These are phyloP conservation scores for Crenichthys baileyi DNA, from an alignment of 2,797 vertebrate genomes.

Conservation along the genomic window DNA sequence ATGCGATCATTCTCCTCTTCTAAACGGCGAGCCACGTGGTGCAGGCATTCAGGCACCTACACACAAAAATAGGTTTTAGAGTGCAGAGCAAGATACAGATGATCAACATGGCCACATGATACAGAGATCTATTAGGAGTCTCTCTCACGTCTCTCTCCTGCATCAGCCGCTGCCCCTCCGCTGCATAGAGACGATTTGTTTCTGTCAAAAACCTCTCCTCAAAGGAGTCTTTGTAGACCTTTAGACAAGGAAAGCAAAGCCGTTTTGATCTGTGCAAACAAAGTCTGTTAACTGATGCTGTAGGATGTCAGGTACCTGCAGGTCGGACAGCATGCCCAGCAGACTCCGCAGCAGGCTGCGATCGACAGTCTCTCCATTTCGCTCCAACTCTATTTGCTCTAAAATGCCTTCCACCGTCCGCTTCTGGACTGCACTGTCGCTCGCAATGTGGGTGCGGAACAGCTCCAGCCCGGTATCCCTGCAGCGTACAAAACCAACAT, in stretches of 20 bases:
- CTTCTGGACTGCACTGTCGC: conserved; percentile 94
- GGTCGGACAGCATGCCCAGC: conserved; percentile 97
- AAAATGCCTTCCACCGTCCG: conserved; percentile 97
- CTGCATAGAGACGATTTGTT: conserved; percentile 94
- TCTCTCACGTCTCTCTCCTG: conserved; percentile 95
- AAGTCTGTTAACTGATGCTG: too few relatives aligned
- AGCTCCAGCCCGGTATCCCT: conserved; percentile 99
- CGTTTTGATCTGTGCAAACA: conserved; percentile 4
- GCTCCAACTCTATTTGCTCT: conserved; percentile 94
- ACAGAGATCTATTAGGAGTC: background rate
- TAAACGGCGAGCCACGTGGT: conserved; percentile 96
- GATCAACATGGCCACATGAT: conserved; percentile 1
- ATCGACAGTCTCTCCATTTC: conserved; percentile 94
- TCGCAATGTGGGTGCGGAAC: conserved; percentile 98
- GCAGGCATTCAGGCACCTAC: conserved; percentile 98
- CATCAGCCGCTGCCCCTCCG: conserved; percentile 97
- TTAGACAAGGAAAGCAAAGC: conserved; percentile 1
- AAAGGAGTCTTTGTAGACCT: conserved; percentile 99
- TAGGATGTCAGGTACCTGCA: conserved; percentile 85
- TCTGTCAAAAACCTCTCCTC: conserved; percentile 96
- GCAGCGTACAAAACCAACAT: conserved; percentile 22
- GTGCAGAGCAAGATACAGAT: background rate
- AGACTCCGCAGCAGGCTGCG: conserved; percentile 95
- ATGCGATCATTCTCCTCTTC: conserved; percentile 98
- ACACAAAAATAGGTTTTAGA: conserved; percentile 40